Percentiles rank a stretch among this genome's conserved stretches.
Conservation (phyloP, 2,888 invertebrate species). For the Brachyopa scutellaris region DNA sequence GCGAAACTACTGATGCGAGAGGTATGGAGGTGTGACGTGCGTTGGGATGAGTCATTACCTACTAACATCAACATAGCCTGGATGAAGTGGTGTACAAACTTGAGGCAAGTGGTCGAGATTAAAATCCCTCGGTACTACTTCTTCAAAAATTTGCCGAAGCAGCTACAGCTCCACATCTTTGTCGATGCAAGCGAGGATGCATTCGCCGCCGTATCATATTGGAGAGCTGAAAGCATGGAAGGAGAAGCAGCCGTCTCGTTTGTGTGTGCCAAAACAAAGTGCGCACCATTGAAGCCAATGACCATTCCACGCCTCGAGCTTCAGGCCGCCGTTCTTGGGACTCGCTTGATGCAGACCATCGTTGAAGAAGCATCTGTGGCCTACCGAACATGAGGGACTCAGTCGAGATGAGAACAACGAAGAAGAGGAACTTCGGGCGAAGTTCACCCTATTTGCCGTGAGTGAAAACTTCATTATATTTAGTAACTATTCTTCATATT, state of each 20-base stretch:
- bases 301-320: constrained; percentile 33
- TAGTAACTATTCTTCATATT: constrained; percentile 3
- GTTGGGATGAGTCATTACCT: constrained; percentile 17
- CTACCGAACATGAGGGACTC: neutral
- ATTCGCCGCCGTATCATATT: constrained; percentile 67
- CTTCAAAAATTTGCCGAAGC: constrained; percentile 27
- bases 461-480: constrained; percentile 5
- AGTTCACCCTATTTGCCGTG: constrained; percentile 18
- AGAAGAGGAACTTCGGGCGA: constrained; percentile 33
- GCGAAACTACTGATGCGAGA: neutral
- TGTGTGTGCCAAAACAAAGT: constrained; percentile 57
- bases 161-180: constrained; percentile 58
- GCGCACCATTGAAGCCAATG: constrained; percentile 32
- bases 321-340: constrained; percentile 39
- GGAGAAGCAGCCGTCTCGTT: constrained; percentile 26
- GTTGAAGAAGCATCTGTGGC: neutral
- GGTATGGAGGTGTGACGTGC: constrained; percentile 8
- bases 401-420: constrained; percentile 6
- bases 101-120: neutral
- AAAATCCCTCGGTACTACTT: neutral
- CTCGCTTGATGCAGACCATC: constrained; percentile 13
- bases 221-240: constrained; percentile 39
- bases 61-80: neutral
- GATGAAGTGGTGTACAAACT: neutral
- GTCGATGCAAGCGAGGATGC: constrained; percentile 67